Conservation (phyloP, 1,140 invertebrate species). For the Drosophila fuyamai region DNA sequence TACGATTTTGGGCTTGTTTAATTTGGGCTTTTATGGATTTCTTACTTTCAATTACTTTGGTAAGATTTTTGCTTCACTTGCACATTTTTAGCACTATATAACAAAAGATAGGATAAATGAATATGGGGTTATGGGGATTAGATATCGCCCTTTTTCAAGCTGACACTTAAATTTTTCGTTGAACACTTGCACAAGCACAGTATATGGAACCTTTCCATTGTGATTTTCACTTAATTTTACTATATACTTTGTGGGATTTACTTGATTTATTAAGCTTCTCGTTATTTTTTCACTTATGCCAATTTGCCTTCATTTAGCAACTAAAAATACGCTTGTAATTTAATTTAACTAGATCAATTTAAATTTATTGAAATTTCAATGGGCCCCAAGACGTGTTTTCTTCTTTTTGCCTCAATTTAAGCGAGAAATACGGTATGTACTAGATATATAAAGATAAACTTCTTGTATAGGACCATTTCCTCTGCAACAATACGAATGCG, state of each 20-base stretch:
- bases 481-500: conserved; percentile 35
- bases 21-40: conserved; percentile 15
- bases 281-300: conserved; percentile 52
- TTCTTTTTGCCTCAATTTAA: conserved; percentile 26
- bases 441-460: conserved; percentile 37
- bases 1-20: conserved; percentile 5
- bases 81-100: conserved; percentile 56
- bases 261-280: conserved; percentile 13
- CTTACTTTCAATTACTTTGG: conserved; percentile 18
- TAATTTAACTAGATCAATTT: conserved; percentile 81
- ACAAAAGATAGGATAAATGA: conserved; percentile 1
- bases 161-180: neutral
- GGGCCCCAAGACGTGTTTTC: conserved; percentile 22
- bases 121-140: neutral
- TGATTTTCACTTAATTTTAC: conserved; percentile 13
- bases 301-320: conserved; percentile 82
- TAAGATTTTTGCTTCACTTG: conserved; percentile 40
- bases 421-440: conserved; percentile 16
- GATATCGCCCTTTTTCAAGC: conserved; percentile 26
- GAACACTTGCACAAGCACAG: conserved; percentile 9
- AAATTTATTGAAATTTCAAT: conserved; percentile 81
- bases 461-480: conserved; percentile 62
- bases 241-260: conserved; percentile 24
- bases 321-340: conserved; percentile 76
- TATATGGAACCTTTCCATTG: neutral